Base-by-base conservation (phyloP, 2,888 invertebrate genomes). In the Lepidochrysops patricia region DNA sequence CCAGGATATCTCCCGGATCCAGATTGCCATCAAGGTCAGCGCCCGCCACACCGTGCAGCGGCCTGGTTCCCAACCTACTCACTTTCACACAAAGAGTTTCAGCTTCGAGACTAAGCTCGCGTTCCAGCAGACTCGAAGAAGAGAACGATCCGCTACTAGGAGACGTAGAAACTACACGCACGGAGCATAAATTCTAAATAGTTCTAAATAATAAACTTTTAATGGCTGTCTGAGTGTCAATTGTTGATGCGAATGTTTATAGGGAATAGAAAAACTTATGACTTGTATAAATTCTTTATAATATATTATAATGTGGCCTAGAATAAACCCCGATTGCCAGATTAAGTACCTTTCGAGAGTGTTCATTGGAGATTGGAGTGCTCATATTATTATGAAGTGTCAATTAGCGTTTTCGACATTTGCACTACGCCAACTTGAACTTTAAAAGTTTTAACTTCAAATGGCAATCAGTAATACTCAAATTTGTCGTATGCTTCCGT, bases 21-120 rank as follows among this genome's bases (percentile, higher is more conserved):
- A 89, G 93, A 49, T 93, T 93, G 87, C 86, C 94, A 5, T 94
- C 95, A 0, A 85, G 94, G 25, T 95, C 95, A 0, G 96, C 96
- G 0, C 96, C 96, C 0, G 94, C 94, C 2, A 96, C 95, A 0
- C 96, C 96, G 0, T 93, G 93, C 65, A 93, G 93, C 32, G 92
- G 92, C 84, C 84, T 93, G 59, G 92, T 93, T 13, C 93, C 94
- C 7, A 91, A 89, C 68, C 77, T 91, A 2, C 88, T 93, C 66
- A 92, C 92, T 13, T 91, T 93, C 50, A 81, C 91, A n/a, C 90
- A 91, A 61, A 82, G 90, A 64, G 80, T 87, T 1, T 84, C 88
- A 7, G 82, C 84, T 5, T 90, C 91, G 32, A 84, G 91, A 61
- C 84, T 83, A 65, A 86, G 89, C 63, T 87, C 89, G 5, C 73